A percentile compares a stretch with the other conserved stretches of the same genome.
phyloP scores from a whole-genome alignment of 2,797 vertebrate genomes.

The Podarcis siculus region DNA sequence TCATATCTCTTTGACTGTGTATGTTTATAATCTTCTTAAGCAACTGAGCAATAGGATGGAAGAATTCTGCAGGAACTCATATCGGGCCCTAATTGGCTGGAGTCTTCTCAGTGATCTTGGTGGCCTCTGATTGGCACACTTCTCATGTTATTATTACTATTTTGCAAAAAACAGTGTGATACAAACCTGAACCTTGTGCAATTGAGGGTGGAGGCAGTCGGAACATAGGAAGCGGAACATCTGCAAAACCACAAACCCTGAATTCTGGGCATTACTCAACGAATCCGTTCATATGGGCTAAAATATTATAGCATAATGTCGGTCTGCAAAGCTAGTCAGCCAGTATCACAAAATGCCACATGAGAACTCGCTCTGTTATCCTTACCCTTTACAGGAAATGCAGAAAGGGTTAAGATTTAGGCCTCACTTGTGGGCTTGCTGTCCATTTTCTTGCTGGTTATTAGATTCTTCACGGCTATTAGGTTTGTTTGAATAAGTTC shows the following conservation, averaged over 20 bases:
- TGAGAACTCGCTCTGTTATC: background rate
- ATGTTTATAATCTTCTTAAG: background rate
- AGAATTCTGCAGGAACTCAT: background rate
- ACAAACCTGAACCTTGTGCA: background rate
- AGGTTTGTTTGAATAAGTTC: constrained; percentile 84
- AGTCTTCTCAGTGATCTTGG: background rate
- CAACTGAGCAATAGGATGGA: background rate
- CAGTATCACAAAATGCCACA: background rate
- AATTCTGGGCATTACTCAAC: background rate
- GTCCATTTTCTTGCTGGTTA: constrained; percentile 80
- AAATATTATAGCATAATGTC: background rate
- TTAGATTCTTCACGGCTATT: constrained; percentile 87
- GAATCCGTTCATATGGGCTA: background rate
- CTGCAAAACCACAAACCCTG: background rate
- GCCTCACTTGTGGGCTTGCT: constrained; percentile 55
- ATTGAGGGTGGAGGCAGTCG: background rate
- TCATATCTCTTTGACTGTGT: background rate
- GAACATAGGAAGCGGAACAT: no score
- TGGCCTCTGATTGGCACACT: background rate
- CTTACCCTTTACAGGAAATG: background rate
- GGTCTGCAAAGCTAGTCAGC: background rate
- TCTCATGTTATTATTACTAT: no score
- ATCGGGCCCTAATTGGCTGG: background rate
- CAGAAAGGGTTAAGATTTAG: constrained; percentile 23
- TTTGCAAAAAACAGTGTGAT: no score